A percentile compares a stretch with the other conserved stretches of the same genome.
Evolutionary conservation across 2,797 vertebrate genomes (phyloP).

Genomic region (Neosilurus mollespiculum): DNA sequence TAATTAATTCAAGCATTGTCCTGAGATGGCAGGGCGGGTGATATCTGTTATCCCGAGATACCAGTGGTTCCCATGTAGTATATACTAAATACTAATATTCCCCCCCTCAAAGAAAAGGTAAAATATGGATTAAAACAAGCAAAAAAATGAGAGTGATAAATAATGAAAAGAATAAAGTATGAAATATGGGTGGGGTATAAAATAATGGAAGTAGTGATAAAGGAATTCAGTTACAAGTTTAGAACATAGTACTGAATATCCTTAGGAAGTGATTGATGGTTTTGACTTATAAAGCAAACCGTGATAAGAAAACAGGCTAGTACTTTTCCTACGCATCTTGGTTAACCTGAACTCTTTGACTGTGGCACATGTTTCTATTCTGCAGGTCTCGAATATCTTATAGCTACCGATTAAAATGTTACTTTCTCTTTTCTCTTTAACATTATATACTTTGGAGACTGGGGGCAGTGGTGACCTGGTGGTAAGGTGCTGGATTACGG

Average conservation of each 20-base stretch:
- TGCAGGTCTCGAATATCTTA: too few species aligned
- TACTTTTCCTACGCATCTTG: neutral
- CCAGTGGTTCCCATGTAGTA: too few species aligned
- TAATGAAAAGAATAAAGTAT: neutral
- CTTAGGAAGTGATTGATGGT: neutral
- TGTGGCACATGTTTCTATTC: neutral
- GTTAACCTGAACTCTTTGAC: neutral
- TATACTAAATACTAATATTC: neutral
- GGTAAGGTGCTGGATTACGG: too few species aligned
- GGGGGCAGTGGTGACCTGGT: too few species aligned
- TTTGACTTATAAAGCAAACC: neutral
- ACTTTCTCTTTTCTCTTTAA: neutral
- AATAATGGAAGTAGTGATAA: neutral
- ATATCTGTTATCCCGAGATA: too few species aligned
- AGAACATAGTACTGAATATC: neutral
- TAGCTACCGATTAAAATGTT: neutral
- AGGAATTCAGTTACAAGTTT: neutral
- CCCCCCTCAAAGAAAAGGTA: neutral
- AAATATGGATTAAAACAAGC: neutral
- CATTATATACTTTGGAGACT: neutral
- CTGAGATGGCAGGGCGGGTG: too few species aligned
- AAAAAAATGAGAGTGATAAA: neutral
- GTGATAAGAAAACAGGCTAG: neutral
- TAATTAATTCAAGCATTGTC: too few species aligned
- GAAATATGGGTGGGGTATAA: neutral